Conservation (phyloP, 2,113 vertebrate genomes). For the Stictonetta naevosa region DNA sequence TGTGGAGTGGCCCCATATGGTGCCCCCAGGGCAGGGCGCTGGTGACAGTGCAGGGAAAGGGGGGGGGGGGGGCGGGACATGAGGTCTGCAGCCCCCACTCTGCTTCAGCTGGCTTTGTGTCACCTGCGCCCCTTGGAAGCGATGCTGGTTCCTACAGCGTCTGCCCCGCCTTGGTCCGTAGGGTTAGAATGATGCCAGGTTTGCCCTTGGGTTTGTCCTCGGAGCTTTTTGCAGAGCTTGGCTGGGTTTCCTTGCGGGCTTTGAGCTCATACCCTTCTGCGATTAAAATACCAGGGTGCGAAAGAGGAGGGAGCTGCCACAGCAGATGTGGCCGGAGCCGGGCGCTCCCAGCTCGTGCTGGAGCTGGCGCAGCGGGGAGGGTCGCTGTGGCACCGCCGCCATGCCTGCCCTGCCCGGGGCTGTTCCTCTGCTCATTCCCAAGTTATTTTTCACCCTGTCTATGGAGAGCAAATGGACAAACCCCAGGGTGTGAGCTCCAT, state of each 20-base stretch:
- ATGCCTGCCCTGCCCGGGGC: too few species aligned
- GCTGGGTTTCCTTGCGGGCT: not conserved
- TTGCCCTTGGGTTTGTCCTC: slow-evolving; percentile 24
- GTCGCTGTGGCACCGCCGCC: fast-evolving
- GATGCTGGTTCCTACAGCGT: fast-evolving
- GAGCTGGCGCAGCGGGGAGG: not conserved
- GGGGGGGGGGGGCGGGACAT: not conserved
- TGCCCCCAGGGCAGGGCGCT: not conserved
- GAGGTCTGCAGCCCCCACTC: fast-evolving
- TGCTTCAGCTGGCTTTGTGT: not conserved
- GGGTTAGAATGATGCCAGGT: not conserved
- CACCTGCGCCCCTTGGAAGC: not conserved
- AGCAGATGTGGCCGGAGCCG: not conserved
- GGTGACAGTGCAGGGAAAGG: not conserved
- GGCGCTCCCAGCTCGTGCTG: not conserved
- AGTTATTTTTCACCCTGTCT: not conserved
- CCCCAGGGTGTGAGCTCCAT: not conserved
- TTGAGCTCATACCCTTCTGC: not conserved
- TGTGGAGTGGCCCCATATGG: fast-evolving
- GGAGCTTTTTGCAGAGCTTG: not conserved
- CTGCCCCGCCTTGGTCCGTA: not conserved
- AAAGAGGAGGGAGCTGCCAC: not conserved
- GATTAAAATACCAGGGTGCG: not conserved
- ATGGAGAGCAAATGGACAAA: not conserved
- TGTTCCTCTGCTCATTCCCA: not conserved